Evolutionary conservation across 1,140 invertebrate species (phyloP), one percentile per base, ranked within the genome.

Genomic region (Himalopsyche phryganea): DNA sequence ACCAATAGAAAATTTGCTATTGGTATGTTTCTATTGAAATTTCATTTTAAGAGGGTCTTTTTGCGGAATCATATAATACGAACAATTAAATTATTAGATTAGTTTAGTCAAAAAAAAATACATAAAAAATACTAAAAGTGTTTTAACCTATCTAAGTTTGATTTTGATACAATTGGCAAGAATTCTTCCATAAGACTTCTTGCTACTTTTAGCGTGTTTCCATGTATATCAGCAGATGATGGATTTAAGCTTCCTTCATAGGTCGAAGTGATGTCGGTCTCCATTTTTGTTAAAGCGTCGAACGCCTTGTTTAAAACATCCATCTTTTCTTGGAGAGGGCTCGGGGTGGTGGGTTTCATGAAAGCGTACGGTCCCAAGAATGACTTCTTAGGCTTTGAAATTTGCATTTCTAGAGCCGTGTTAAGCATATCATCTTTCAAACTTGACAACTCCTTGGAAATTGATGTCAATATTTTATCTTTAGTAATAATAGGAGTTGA

Each of bases 311-410:
- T 45, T 11, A 45, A 19, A 15, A 20, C n/a, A 20, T 45, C 42
- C 42, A 45, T 45, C 42, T 45, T 45, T 45, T 45, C 42, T 19
- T 45, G 42, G 5, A 45, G 10, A 2, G 42, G 42, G 18, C 42
- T 45, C 5, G 13, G 14, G 2, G 42, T 45, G 2, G 42, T 45
- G 2, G 42, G 42, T 11, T 19, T 45, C 6, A 19, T 17, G 18
- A 45, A 45, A 2, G 10, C 14, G 6, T 10, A 17, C 14, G 18
- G 17, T 19, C 13, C 18, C 5, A 19, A 45, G 3, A 9, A 9
- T 15, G 14, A 11, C 17, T 19, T 45, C 11, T 45, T 45, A 2
- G 13, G 17, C 18, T 45, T 45, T 5, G 18, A 17, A 6, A 19
- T 19, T 17, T 45, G 42, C 42, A 45, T 45, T 45, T 45, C 14